Evolutionary conservation across 2,888 invertebrate genomes (phyloP).

Genomic region (Furcula furcula): DNA sequence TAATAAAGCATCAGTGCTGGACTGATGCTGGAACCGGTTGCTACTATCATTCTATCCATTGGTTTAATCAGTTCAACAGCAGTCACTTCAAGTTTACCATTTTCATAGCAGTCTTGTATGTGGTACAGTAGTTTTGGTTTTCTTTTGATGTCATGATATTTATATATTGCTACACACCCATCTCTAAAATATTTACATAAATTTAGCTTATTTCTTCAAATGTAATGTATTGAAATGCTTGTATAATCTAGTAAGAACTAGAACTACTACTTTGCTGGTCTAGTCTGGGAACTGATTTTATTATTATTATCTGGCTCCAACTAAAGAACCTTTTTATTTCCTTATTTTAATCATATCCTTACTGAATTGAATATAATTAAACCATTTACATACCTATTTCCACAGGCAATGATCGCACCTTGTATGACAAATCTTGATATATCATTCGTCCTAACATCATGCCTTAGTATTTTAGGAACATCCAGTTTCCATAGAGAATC

Average conservation of each 20-base stretch:
- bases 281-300: too few species aligned
- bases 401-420: conserved; percentile 56
- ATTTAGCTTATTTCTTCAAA: too few species aligned
- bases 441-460: conserved; percentile 69
- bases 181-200: conserved; percentile 49
- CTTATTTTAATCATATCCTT: too few species aligned
- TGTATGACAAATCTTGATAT: conserved; percentile 66
- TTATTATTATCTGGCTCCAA: too few species aligned
- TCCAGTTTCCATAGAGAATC: conserved; percentile 47
- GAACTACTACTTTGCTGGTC: too few species aligned
- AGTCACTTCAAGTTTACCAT: conserved; percentile 59
- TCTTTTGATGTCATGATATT: conserved; percentile 28
- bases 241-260: too few species aligned
- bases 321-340: too few species aligned
- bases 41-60: conserved; percentile 25
- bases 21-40: conserved; percentile 50
- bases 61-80: conserved; percentile 54
- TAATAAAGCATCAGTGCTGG: conserved; percentile 35
- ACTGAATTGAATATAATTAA: too few species aligned
- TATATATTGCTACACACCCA: conserved; percentile 57
- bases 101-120: conserved; percentile 53
- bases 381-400: conserved; percentile 68
- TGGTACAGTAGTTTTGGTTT: conserved; percentile 47
- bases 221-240: too few species aligned
- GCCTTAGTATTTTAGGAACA: conserved; percentile 52